phyloP scores from a whole-genome alignment of 2,113 vertebrate genomes.

The Sinosuthora webbiana region DNA sequence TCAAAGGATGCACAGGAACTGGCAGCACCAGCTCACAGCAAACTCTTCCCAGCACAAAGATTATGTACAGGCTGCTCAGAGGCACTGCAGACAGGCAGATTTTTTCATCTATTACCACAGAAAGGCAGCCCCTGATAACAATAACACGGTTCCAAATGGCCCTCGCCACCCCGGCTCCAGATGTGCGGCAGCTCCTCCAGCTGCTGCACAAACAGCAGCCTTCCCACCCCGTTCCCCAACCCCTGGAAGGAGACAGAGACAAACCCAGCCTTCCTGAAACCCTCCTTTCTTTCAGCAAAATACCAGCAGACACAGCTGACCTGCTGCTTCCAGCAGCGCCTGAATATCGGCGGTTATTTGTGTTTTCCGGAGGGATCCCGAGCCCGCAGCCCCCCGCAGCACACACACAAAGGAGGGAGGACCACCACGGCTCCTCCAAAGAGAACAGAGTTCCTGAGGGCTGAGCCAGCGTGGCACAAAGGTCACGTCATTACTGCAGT shows the following conservation, averaged over 20 bases:
- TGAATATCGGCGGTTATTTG: not conserved
- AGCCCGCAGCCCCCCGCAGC: not conserved
- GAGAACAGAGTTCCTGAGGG: not conserved
- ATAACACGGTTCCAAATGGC: not conserved
- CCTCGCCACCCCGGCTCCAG: not conserved
- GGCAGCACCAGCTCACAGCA: not conserved
- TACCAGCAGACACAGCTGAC: not conserved
- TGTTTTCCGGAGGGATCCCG: not conserved
- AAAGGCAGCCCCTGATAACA: not conserved
- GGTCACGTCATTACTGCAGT: not conserved
- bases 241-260: not conserved
- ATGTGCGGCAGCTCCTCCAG: not conserved
- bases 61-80: not conserved
- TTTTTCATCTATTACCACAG: not conserved
- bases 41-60: not conserved
- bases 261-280: not conserved
- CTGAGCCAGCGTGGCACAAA: not conserved
- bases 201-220: not conserved
- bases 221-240: not conserved
- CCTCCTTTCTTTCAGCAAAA: not conserved
- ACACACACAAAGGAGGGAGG: slow-evolving; percentile 32
- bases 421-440: not conserved
- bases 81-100: not conserved
- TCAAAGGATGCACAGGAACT: not conserved
- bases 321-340: not conserved